A percentile compares a stretch with the other conserved stretches of the same genome.
These are phyloP conservation scores for Cladopsammia gracilis DNA, from an alignment of 64 coral and sea anemone species.

Conservation along the genomic window DNA sequence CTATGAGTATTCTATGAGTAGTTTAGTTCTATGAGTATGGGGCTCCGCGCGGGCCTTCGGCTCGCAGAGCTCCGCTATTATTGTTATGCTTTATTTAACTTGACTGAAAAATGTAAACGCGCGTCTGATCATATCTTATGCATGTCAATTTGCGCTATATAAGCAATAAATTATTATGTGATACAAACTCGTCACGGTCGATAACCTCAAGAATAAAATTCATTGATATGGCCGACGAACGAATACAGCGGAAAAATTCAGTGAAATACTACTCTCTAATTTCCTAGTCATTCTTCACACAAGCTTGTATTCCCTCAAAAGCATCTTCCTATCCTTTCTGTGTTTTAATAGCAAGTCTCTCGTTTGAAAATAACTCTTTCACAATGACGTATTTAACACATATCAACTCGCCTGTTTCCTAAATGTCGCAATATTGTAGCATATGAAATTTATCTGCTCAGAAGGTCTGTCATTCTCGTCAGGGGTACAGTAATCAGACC, in stretches of 20 bases:
- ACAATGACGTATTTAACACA: background rate
- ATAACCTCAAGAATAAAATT: background rate
- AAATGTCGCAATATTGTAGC: background rate
- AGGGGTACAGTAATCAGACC: no score
- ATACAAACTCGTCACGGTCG: conserved; percentile 23
- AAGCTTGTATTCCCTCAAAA: conserved; percentile 8
- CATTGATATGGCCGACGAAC: background rate
- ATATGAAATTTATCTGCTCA: no score
- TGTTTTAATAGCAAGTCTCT: conserved; percentile 16
- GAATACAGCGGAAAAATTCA: conserved; percentile 12
- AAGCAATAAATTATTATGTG: no score
- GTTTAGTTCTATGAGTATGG: no score
- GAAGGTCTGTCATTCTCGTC: no score
- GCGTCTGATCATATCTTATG: no score
- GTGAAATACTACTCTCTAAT: background rate
- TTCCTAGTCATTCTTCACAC: background rate
- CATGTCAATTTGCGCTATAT: no score
- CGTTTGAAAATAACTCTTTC: background rate
- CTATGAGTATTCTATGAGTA: no score
- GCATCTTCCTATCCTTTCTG: conserved; percentile 28
- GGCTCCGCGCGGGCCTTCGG: no score
- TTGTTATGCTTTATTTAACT: no score
- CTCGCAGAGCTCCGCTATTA: no score
- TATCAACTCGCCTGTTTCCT: background rate
- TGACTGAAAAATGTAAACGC: no score